Percentiles rank a stretch among this genome's conserved stretches.
These are phyloP conservation scores for Meloidogyne hapla DNA, from an alignment of 1,140 invertebrate species.

Conservation along the genomic window DNA sequence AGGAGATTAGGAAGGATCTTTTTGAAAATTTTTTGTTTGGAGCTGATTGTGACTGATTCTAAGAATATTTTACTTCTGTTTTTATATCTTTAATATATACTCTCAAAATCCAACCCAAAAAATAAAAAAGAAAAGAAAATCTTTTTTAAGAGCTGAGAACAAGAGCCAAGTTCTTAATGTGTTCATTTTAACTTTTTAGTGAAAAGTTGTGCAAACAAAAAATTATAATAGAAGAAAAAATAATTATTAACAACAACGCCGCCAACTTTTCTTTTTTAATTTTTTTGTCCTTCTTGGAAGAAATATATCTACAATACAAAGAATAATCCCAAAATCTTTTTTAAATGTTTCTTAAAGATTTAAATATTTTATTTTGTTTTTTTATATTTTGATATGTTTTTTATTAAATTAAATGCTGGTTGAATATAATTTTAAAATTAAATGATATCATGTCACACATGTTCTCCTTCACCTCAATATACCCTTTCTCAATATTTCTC, in stretches of 20 bases:
- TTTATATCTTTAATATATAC: neutral
- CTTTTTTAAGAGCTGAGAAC: neutral
- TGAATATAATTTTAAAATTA: too few species aligned
- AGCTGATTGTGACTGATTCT: neutral
- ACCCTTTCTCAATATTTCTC: too few species aligned
- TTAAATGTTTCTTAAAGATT: neutral
- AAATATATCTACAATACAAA: neutral
- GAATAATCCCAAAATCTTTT: neutral
- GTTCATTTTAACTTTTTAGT: neutral
- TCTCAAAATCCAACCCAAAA: neutral
- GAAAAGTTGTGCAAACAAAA: neutral
- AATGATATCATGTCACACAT: too few species aligned
- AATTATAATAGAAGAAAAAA: conserved; percentile 2
- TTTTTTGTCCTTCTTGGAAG: neutral
- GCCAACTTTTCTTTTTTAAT: neutral
- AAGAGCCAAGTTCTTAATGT: neutral
- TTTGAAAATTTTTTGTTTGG: neutral
- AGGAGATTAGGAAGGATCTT: neutral
- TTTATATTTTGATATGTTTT: too few species aligned
- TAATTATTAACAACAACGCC: neutral
- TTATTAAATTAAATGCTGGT: too few species aligned
- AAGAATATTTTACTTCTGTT: neutral
- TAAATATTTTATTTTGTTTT: too few species aligned
- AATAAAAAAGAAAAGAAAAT: conserved; percentile 8
- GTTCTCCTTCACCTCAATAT: too few species aligned